Evolutionary conservation across 2,888 invertebrate genomes (phyloP), one percentile per base, ranked within the genome.

Genomic region (Perizoma affinitatum): DNA sequence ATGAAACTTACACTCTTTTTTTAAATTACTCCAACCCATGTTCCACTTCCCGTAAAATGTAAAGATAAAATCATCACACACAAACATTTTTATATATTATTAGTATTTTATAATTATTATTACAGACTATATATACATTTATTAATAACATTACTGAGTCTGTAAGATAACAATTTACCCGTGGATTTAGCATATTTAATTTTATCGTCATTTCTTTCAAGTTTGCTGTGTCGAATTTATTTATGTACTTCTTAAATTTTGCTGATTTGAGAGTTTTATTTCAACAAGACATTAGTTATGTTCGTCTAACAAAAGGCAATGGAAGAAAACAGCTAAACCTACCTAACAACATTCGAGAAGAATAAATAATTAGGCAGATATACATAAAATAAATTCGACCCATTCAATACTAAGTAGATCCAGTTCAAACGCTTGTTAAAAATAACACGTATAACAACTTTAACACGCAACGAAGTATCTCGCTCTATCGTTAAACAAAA

Each of bases 51-150:
- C 84, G 82, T 83, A 84, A 83, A 76, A 78, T 81, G 77, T 76
- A 76, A 73, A 78, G 74, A 78, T 72, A 72, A 71, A 78, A 78
- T 79, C 72, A 75, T 79, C 77, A 81, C 84, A 82, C 70, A 53
- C 83, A 84, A 82, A 81, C 79, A 82, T 79, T 76, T 75, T 74
- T 82, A 76, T 67, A 64, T 71, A 72, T 76, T 71, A 74, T 79
- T 76, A 67, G 65, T 71, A 68, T 58, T 59, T 47, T 54, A 67
- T 65, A 74, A 81, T 82, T 87, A 85, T 79, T 68, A 81, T 22
- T 90, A 89, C 88, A 89, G 70, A 81, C n/a, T n/a, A 73, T 90
- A 90, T 90, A 80, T 88, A 90, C 88, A 90, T 6, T 7, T 6
- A 38, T 38, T 38, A 55, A 75, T 66, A 67, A 61, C 54, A 62